These are phyloP conservation scores for Plectrocnemia conspersa DNA, from an alignment of 1,140 invertebrate genomes.

Conservation along the genomic window DNA sequence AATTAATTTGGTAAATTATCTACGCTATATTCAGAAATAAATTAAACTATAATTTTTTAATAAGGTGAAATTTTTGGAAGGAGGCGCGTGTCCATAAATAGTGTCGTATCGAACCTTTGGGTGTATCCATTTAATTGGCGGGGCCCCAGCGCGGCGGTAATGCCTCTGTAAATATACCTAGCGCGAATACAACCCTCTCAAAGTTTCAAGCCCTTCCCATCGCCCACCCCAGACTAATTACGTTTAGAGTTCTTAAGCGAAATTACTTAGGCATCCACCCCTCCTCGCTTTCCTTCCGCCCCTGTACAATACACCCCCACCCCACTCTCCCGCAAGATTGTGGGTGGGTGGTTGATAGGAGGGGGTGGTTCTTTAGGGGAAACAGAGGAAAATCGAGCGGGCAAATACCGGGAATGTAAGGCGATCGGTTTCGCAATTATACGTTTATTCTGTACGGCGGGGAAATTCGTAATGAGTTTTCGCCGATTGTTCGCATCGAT, in stretches of 20 bases:
- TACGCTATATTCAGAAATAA: not conserved
- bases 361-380: constrained; percentile 4
- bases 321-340: not conserved
- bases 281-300: constrained; percentile 40
- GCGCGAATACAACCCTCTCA: constrained; percentile 52
- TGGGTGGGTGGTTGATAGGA: not conserved
- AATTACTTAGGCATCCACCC: constrained; percentile 53
- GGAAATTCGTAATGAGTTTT: constrained; percentile 37
- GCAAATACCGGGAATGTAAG: constrained; percentile 35
- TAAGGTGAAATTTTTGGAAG: constrained; percentile 1
- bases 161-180: constrained; percentile 37
- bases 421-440: constrained; percentile 37
- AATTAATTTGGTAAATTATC: not conserved
- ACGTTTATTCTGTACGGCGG: constrained; percentile 37
- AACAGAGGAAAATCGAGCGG: constrained; percentile 25
- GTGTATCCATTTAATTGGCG: constrained; percentile 36
- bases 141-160: constrained; percentile 36
- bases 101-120: too few species aligned
- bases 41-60: not conserved
- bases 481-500: constrained; percentile 32
- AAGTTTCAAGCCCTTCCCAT: constrained; percentile 56
- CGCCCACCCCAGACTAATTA: constrained; percentile 56
- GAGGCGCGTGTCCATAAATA: too few species aligned
- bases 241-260: constrained; percentile 57
- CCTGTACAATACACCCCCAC: constrained; percentile 39